Conservation (phyloP, 2,797 vertebrate genomes). For the Tenualosa thibaudeaui region DNA sequence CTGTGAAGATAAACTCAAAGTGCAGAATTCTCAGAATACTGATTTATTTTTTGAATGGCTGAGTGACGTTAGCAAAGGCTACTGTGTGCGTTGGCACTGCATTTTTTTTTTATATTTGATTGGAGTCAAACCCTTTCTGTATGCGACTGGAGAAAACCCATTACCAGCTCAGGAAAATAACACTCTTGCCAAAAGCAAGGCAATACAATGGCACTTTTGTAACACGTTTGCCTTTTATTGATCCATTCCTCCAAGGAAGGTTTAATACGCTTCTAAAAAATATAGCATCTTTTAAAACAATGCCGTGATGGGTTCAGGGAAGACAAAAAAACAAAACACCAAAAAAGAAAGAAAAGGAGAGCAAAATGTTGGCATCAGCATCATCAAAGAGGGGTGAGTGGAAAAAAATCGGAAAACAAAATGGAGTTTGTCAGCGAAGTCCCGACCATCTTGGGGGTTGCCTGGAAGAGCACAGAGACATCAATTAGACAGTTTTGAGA, state of each 20-base stretch:
- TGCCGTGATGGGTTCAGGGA: neutral
- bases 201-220: slow-evolving; percentile 5
- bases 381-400: neutral
- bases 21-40: neutral
- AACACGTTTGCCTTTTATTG: slow-evolving; percentile 16
- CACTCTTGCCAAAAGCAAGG: neutral
- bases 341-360: slow-evolving; percentile 1
- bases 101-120: neutral
- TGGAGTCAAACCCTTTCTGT: neutral
- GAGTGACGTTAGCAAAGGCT: neutral
- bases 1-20: neutral
- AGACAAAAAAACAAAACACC: neutral
- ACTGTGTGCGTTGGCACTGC: neutral
- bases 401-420: neutral
- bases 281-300: slow-evolving; percentile 9
- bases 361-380: neutral
- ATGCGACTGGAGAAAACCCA: neutral
- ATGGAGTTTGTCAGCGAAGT: slow-evolving; percentile 29
- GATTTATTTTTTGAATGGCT: neutral
- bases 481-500: slow-evolving; percentile 27
- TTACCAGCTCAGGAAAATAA: neutral
- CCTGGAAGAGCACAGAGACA: slow-evolving; percentile 46
- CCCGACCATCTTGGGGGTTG: slow-evolving; percentile 39
- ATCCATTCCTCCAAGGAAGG: neutral
- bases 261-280: neutral